Conservation (phyloP, 2,888 invertebrate species). For the Drosophila kambysellisi region DNA sequence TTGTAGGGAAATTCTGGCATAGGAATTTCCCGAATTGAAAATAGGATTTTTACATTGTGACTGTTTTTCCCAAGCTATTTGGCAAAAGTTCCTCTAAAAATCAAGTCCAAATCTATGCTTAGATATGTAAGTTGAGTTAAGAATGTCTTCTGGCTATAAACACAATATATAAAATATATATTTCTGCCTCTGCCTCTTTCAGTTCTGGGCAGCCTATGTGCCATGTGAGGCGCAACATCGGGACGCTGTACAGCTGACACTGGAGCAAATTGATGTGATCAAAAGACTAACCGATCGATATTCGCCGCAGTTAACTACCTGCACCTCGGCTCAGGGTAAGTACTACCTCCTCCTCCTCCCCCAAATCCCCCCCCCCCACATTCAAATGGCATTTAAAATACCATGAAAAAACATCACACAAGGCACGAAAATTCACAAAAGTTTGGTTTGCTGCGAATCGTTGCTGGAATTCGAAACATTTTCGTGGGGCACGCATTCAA, state of each 20-base stretch:
- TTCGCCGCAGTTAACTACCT: constrained; percentile 88
- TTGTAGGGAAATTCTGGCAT: background rate
- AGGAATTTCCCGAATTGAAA: background rate
- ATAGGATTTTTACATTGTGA: background rate
- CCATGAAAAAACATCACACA: constrained; percentile 39
- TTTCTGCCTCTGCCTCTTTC: constrained; percentile 39
- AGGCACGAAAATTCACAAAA: constrained; percentile 21
- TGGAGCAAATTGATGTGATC: constrained; percentile 91
- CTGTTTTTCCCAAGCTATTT: background rate
- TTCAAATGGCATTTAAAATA: background rate
- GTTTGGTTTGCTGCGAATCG: constrained; percentile 6
- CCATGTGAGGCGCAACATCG: constrained; percentile 90
- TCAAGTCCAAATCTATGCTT: too few relatives aligned
- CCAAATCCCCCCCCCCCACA: background rate
- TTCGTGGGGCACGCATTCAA: constrained; percentile 50
- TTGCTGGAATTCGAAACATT: constrained; percentile 28
- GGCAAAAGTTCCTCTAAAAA: too few relatives aligned
- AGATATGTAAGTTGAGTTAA: too few relatives aligned
- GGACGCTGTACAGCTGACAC: constrained; percentile 89
- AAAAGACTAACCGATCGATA: constrained; percentile 89
- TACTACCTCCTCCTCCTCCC: constrained; percentile 17
- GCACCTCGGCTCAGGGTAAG: constrained; percentile 89
- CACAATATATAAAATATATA: background rate
- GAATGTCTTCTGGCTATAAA: too few relatives aligned
- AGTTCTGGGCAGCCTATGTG: constrained; percentile 92